Percentiles rank a stretch among this genome's conserved stretches.
These are phyloP conservation scores for Ooceraea biroi DNA, from an alignment of 1,140 invertebrate genomes.

Conservation along the genomic window DNA sequence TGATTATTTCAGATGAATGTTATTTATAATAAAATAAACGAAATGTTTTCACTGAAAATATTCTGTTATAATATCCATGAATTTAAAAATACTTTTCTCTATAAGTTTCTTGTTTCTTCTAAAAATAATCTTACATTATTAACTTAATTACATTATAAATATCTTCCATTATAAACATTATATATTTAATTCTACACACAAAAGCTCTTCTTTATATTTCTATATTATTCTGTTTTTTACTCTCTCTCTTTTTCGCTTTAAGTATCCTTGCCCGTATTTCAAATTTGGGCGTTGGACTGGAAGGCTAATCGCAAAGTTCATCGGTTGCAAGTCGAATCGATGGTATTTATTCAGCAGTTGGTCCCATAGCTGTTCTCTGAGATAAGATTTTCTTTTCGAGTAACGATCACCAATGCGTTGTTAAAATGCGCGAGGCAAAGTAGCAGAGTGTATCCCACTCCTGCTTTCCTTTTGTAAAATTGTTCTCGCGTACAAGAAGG, in stretches of 20 bases:
- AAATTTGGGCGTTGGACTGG: neutral
- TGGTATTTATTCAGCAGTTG: conserved; percentile 71
- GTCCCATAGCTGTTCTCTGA: neutral
- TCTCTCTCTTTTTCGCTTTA: neutral
- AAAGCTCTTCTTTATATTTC: conserved; percentile 13
- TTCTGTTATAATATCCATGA: neutral
- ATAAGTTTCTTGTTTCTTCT: neutral
- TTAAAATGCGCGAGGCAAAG: neutral
- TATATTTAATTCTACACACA: too few species aligned
- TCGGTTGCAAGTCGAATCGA: conserved; percentile 47
- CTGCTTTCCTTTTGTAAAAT: conserved; percentile 64
- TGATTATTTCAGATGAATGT: conserved; percentile 32
- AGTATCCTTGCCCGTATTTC: conserved; percentile 13
- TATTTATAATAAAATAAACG: conserved; percentile 28
- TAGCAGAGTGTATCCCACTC: conserved; percentile 23
- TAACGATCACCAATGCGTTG: conserved; percentile 25
- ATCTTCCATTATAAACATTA: too few species aligned
- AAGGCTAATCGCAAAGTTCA: conserved; percentile 63
- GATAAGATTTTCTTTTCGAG: conserved; percentile 67
- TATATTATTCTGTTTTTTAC: neutral
- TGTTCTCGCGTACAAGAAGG: conserved; percentile 32
- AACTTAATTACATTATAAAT: too few species aligned
- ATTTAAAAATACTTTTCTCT: conserved; percentile 8
- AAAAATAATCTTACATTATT: too few species aligned
- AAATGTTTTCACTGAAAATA: neutral